Evolutionary conservation across 2,113 vertebrate species (phyloP).

Genomic region (Loxodonta africana): DNA sequence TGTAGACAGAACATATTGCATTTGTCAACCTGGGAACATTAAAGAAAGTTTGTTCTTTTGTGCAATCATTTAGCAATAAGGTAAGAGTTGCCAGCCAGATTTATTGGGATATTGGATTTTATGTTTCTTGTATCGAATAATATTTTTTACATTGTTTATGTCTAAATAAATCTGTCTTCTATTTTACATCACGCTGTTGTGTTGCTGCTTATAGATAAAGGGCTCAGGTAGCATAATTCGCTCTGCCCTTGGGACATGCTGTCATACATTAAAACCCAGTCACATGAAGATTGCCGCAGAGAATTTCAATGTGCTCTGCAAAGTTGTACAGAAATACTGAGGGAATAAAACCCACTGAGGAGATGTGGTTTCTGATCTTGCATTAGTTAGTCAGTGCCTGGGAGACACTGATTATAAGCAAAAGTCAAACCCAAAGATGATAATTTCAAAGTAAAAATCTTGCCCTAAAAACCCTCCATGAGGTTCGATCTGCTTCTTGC

Average conservation of each 20-base stretch:
- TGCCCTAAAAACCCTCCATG: background rate
- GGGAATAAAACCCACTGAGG: constrained; percentile 47
- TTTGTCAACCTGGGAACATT: constrained; percentile 81
- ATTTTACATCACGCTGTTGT: constrained; percentile 77
- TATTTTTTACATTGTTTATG: constrained; percentile 86
- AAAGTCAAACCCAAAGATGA: constrained; percentile 46
- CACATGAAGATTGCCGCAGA: constrained; percentile 43
- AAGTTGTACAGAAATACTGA: constrained; percentile 61
- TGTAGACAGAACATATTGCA: constrained; percentile 69
- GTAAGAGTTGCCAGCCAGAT: constrained; percentile 81
- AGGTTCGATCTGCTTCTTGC: background rate
- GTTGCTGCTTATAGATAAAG: constrained; percentile 82
- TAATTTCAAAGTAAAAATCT: constrained; percentile 70
- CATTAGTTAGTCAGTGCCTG: constrained; percentile 39
- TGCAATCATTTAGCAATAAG: constrained; percentile 83
- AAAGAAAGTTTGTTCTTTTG: constrained; percentile 83
- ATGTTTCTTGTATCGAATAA: constrained; percentile 82
- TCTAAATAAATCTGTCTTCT: constrained; percentile 86
- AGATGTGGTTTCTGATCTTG: constrained; percentile 61
- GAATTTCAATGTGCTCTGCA: constrained; percentile 73
- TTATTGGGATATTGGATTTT: constrained; percentile 85
- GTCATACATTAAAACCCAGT: constrained; percentile 68
- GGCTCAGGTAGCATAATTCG: constrained; percentile 82
- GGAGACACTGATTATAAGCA: constrained; percentile 55
- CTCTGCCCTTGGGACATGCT: constrained; percentile 79